These are phyloP conservation scores for Ia io DNA, from an alignment of 2,113 vertebrate genomes.

Conservation along the genomic window DNA sequence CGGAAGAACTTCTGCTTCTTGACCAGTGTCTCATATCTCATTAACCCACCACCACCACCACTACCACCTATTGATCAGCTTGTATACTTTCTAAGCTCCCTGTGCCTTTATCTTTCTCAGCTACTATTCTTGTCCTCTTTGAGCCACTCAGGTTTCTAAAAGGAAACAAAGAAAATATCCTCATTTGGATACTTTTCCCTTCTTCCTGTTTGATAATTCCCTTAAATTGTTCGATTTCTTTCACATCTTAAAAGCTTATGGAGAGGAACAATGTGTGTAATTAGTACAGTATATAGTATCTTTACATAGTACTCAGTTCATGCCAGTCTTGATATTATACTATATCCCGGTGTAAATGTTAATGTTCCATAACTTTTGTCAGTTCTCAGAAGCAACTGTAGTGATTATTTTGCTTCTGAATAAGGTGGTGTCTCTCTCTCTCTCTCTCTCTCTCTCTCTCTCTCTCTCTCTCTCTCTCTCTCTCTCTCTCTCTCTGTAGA, in stretches of 20 bases:
- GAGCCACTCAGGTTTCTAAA: background rate
- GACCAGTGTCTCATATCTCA: background rate
- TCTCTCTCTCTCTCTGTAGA: background rate
- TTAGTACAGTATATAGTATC: background rate
- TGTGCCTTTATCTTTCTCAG: background rate
- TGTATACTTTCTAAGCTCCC: conserved; percentile 15
- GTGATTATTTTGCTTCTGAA: conserved; percentile 18
- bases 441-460: background rate
- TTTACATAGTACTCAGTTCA: background rate
- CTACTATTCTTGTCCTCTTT: background rate
- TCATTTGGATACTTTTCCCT: background rate
- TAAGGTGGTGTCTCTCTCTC: background rate
- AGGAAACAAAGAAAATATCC: background rate
- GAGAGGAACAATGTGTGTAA: background rate
- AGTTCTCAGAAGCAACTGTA: background rate
- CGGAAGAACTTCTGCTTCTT: conserved; percentile 17
- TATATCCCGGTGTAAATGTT: background rate
- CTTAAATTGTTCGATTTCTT: conserved; percentile 3
- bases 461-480: background rate
- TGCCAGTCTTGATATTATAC: background rate
- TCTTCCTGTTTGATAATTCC: background rate
- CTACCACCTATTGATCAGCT: background rate
- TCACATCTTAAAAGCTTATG: background rate
- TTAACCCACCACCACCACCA: background rate
- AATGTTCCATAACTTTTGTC: background rate